These are phyloP conservation scores for Meleagris gallopavo DNA, from an alignment of 2,113 vertebrate genomes.

Conservation along the genomic window DNA sequence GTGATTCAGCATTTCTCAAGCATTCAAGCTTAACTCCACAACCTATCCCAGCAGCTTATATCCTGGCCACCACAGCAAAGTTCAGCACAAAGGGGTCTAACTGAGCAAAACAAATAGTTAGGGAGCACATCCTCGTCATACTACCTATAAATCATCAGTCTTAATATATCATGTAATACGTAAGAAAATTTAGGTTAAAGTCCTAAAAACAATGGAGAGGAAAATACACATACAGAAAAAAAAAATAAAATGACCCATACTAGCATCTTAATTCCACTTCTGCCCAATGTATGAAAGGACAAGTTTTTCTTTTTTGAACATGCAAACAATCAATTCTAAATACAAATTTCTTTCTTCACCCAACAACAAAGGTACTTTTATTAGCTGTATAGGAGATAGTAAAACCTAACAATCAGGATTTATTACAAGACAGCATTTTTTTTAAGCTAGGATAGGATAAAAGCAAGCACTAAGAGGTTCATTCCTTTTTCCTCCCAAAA, in stretches of 20 bases:
- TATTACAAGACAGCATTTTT: not conserved
- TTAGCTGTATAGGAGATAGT: not conserved
- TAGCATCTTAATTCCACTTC: not conserved
- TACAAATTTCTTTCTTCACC: not conserved
- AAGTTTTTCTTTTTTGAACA: not conserved
- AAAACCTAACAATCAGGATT: not conserved
- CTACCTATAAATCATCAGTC: not conserved
- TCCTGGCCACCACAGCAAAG: not conserved
- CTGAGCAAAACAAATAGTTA: not conserved
- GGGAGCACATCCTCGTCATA: not conserved
- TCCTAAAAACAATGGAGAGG: not conserved
- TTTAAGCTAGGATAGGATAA: not conserved
- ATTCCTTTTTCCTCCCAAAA: not conserved
- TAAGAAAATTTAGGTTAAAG: not conserved
- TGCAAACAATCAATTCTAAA: not conserved
- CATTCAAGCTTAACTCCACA: not conserved
- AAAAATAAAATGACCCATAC: not conserved
- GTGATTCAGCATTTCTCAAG: constrained; percentile 61
- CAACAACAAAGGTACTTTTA: not conserved
- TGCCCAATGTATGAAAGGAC: not conserved
- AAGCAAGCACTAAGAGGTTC: not conserved
- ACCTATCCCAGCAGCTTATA: not conserved
- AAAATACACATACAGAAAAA: not conserved
- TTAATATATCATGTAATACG: no score
- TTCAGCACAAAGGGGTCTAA: not conserved